Evolutionary conservation across 2,113 vertebrate genomes (phyloP).

Genomic region (Notechis scutatus): DNA sequence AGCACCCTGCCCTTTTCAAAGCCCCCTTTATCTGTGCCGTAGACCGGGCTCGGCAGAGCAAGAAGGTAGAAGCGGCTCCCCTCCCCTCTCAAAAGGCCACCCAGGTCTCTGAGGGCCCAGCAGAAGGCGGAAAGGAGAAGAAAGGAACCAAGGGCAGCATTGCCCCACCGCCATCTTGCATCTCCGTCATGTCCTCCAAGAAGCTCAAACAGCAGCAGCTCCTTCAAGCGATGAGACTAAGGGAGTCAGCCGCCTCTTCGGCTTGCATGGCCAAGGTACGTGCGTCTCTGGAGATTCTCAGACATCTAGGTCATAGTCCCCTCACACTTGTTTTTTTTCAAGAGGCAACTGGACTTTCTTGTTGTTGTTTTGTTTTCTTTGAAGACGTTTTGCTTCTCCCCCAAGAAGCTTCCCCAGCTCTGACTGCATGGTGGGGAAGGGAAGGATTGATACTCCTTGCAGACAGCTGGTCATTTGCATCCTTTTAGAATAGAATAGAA

Average conservation of each 20-base stretch:
- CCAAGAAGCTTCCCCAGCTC: too few species aligned
- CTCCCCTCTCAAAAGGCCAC: slow-evolving; percentile 10
- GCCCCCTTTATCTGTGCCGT: not conserved
- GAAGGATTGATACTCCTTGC: too few species aligned
- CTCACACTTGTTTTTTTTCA: too few species aligned
- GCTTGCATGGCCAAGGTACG: slow-evolving; percentile 49
- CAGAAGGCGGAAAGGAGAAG: not conserved
- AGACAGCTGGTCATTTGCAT: too few species aligned
- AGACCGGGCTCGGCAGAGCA: slow-evolving; percentile 17
- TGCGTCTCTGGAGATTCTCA: too few species aligned
- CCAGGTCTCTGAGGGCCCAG: not conserved
- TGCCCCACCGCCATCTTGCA: slow-evolving; percentile 51
- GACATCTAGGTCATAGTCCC: too few species aligned
- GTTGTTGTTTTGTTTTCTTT: too few species aligned
- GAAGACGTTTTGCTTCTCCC: too few species aligned
- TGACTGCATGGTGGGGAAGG: too few species aligned
- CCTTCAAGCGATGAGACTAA: not conserved
- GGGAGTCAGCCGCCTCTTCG: not conserved
- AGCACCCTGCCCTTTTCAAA: not conserved
- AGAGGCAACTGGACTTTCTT: too few species aligned
- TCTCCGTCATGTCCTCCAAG: slow-evolving; percentile 36
- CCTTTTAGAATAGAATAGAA: too few species aligned
- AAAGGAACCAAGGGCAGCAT: not conserved
- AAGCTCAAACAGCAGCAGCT: not conserved
- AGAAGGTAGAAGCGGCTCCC: not conserved